Base-by-base conservation (phyloP, 37 sponge, comb jelly and placozoan genomes). In the Geodia barretti region DNA sequence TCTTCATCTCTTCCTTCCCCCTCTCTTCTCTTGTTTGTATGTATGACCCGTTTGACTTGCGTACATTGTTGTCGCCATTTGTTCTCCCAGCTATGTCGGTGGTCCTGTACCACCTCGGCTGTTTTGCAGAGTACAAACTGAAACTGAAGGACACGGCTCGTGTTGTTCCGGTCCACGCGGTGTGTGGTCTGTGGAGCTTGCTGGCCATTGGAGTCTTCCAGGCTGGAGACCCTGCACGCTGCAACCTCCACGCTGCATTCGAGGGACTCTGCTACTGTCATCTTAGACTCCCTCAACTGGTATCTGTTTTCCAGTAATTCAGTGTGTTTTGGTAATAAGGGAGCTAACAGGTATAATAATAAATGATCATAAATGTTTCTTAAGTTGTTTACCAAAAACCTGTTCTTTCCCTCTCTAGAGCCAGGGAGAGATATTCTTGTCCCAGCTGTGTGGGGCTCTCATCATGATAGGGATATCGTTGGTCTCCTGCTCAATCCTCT, bases 131-230 rank as follows among this genome's bases (percentile, higher is more conserved):
- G 77, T 96, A 93, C 86, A 87, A 86, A 36, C 63, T 88, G 19
- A 66, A 67, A 1, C 78, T 96, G 29, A 79, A 91, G 34, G 97
- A 96, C 80, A 96, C 97, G 25, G 97, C 93, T 54, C 43, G 87
- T 5, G 94, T 96, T 9, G 88, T 93, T 31, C 97, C 97, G 21
- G 92, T 96, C 1, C 97, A 96, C 62, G 95, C 82, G 0, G 39
- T 91, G n/a, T 92, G 95, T 87, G 95, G 95, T 67, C 71, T 94
- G 64, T 87, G 92, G 87, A 84, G 93, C 42, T 29, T 96, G 76
- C 36, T 96, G 34, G 88, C 88, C 0, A 87, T 82, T 1, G 90
- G 71, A 1, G 35, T 96, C 41, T 84, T 83, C 38, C 32, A 74
- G 62, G 41, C 39, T 0, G 61, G 38, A 7, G 0, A 5, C 38